A percentile compares a stretch with the other conserved stretches of the same genome.
Evolutionary conservation across 2,888 invertebrate species (phyloP).

Genomic region (Caenorhabditis afra): DNA sequence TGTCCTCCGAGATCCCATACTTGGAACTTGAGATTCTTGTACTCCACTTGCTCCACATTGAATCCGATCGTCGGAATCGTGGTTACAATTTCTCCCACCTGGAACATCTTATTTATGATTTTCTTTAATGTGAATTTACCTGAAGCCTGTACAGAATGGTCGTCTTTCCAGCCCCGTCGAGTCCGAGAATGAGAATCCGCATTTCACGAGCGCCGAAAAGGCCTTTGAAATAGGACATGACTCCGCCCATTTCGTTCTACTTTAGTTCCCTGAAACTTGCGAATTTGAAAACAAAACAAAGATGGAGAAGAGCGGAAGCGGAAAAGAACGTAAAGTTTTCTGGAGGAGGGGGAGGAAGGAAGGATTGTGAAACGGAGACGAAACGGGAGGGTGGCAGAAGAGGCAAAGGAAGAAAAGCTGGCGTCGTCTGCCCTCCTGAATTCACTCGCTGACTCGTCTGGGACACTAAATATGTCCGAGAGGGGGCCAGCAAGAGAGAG

Average conservation of each 20-base stretch:
- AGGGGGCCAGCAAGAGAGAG: not conserved
- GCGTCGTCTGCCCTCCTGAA: conserved; percentile 9
- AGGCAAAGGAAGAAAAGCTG: not conserved
- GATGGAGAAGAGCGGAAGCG: not conserved
- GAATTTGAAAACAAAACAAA: not conserved
- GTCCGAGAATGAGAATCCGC: conserved; percentile 84
- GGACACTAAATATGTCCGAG: conserved; percentile 39
- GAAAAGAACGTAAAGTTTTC: conserved; percentile 26
- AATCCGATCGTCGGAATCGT: conserved; percentile 93
- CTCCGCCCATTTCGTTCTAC: conserved; percentile 85
- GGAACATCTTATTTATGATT: conserved; percentile 9
- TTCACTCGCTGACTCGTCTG: not conserved
- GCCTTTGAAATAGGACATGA: conserved; percentile 96
- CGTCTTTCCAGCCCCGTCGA: conserved; percentile 87
- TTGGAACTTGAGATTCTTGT: conserved; percentile 98
- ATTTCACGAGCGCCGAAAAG: conserved; percentile 85
- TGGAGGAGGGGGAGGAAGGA: conserved; percentile 11
- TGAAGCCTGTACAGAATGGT: conserved; percentile 96
- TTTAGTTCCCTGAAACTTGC: not conserved
- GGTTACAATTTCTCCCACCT: conserved; percentile 78
- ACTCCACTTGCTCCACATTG: conserved; percentile 98
- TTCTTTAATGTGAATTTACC: conserved; percentile 85
- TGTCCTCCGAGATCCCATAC: conserved; percentile 98
- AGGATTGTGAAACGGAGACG: conserved; percentile 24
- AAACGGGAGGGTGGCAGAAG: conserved; percentile 9